phyloP scores from a whole-genome alignment of 1,140 invertebrate genomes.

The Drosophila melanica region DNA sequence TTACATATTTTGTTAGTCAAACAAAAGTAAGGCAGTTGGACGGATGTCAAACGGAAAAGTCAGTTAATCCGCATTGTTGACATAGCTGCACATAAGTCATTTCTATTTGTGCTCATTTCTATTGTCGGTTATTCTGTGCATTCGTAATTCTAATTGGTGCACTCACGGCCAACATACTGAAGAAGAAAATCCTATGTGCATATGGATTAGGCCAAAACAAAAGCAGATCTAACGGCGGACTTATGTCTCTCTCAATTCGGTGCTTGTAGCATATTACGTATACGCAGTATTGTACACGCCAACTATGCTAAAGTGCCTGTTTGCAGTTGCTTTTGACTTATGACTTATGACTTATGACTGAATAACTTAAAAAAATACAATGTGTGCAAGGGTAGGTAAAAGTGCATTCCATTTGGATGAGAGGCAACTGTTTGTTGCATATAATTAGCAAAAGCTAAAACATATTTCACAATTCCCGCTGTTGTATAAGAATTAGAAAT shows the following conservation, averaged over 20 bases:
- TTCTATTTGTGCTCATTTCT: conserved; percentile 16
- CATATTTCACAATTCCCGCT: too few relatives aligned
- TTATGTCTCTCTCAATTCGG: conserved; percentile 16
- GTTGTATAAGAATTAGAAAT: background rate
- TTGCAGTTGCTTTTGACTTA: too few relatives aligned
- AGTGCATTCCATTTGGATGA: background rate
- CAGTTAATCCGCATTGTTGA: conserved; percentile 14
- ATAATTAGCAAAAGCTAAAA: background rate
- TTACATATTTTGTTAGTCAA: background rate
- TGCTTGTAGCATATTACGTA: conserved; percentile 47
- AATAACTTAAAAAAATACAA: background rate
- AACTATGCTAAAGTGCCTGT: background rate
- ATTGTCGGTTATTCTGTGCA: conserved; percentile 50
- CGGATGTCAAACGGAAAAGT: background rate
- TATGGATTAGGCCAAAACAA: conserved; percentile 59
- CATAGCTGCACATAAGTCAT: conserved; percentile 18
- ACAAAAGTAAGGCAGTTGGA: background rate
- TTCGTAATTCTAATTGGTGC: conserved; percentile 41
- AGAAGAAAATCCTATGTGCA: conserved; percentile 14
- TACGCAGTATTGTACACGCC: conserved; percentile 32
- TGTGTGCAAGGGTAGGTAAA: background rate
- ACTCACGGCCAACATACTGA: background rate
- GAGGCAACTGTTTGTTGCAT: background rate
- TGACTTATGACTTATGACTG: background rate
- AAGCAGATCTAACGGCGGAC: conserved; percentile 53